Evolutionary conservation across 2,797 vertebrate species (phyloP).

Genomic region (Lacerta bilineata): DNA sequence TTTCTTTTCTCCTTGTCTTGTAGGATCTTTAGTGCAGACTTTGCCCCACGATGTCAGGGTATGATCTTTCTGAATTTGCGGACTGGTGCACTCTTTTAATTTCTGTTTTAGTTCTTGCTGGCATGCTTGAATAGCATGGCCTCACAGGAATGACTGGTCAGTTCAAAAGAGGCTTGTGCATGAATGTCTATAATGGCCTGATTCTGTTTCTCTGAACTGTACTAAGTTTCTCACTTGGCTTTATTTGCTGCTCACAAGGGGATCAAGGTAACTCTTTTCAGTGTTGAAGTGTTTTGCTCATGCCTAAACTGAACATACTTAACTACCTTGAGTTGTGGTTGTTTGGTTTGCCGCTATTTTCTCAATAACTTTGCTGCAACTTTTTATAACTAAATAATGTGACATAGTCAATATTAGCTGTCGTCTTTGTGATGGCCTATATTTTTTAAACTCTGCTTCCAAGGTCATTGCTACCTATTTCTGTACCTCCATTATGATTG

Average conservation of each 20-base stretch:
- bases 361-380: slow-evolving; percentile 19
- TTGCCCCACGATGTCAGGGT: slow-evolving; percentile 70
- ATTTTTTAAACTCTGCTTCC: neutral
- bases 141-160: slow-evolving; percentile 78
- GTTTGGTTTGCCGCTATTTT: slow-evolving; percentile 28
- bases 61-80: slow-evolving; percentile 62
- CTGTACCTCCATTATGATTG: neutral
- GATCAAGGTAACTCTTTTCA: slow-evolving; percentile 87
- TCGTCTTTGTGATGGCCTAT: neutral
- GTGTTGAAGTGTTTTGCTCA: slow-evolving; percentile 37
- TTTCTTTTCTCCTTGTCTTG: slow-evolving; percentile 58
- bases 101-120: slow-evolving; percentile 83
- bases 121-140: slow-evolving; percentile 83
- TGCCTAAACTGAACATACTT: slow-evolving; percentile 28
- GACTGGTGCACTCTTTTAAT: slow-evolving; percentile 80
- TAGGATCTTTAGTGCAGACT: slow-evolving; percentile 70
- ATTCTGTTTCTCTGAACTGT: slow-evolving; percentile 71
- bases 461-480: neutral
- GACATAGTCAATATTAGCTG: neutral
- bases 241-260: slow-evolving; percentile 90
- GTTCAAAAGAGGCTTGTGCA: slow-evolving; percentile 83
- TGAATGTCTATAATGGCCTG: slow-evolving; percentile 74
- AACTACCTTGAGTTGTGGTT: slow-evolving; percentile 9
- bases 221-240: slow-evolving; percentile 87
- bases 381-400: neutral